A percentile compares a stretch with the other conserved stretches of the same genome.
These are phyloP conservation scores for Nymphicus hollandicus DNA, from an alignment of 2,113 vertebrate species.

Conservation along the genomic window DNA sequence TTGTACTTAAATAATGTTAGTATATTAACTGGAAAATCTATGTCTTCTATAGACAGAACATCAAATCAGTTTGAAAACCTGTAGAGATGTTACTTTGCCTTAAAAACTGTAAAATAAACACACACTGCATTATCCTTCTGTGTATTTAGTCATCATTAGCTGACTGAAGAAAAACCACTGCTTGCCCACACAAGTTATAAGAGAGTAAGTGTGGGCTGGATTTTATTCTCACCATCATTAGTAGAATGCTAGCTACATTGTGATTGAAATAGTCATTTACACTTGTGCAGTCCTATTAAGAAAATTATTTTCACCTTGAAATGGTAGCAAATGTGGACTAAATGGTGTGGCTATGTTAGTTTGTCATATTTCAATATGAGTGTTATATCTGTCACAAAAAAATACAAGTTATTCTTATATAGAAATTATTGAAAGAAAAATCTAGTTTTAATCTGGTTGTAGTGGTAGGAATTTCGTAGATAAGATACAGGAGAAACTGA, in stretches of 20 bases:
- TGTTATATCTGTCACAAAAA: not conserved
- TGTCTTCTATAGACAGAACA: not conserved
- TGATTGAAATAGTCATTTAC: not conserved
- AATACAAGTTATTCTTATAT: not conserved
- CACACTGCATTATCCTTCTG: not conserved
- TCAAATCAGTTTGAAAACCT: not conserved
- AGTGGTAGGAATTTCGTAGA: not conserved
- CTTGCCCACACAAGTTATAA: not conserved
- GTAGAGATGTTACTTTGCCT: not conserved
- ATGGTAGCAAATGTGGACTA: not conserved
- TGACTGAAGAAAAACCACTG: not conserved
- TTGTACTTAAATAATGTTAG: not conserved
- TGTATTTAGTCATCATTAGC: not conserved
- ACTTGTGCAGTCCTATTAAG: not conserved
- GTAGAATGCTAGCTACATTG: not conserved
- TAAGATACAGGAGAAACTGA: not conserved
- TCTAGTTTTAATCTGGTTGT: not conserved
- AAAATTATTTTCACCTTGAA: not conserved
- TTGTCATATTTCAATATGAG: not conserved
- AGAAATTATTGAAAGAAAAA: not conserved
- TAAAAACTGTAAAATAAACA: not conserved
- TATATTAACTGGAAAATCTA: not conserved
- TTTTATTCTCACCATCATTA: not conserved
- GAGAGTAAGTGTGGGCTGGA: not conserved
- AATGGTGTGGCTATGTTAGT: not conserved